These are phyloP conservation scores for Hyles lineata DNA, from an alignment of 2,888 invertebrate species.

Conservation along the genomic window DNA sequence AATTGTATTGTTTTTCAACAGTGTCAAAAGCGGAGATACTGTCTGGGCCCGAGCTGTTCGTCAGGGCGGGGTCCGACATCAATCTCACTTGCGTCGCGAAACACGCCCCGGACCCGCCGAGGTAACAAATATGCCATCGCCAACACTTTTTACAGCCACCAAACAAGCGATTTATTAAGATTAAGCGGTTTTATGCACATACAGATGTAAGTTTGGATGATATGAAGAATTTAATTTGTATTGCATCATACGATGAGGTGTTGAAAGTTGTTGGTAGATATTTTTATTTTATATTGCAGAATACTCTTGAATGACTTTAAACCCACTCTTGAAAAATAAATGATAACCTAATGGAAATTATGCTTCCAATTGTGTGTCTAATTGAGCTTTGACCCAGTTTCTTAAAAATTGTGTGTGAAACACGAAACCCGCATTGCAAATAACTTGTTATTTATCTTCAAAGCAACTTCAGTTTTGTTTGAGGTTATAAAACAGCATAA, in stretches of 20 bases:
- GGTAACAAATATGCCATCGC: slow-evolving; percentile 79
- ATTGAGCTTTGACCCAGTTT: no score
- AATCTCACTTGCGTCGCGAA: slow-evolving; percentile 95
- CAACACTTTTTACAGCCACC: not conserved
- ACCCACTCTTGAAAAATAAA: no score
- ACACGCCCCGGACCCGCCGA: slow-evolving; percentile 92
- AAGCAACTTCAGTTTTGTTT: no score
- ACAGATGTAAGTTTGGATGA: not conserved
- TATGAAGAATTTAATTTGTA: not conserved
- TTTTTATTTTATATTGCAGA: not conserved
- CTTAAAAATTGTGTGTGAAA: no score
- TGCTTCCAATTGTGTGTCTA: no score
- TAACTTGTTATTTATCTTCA: no score
- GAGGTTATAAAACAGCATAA: not conserved
- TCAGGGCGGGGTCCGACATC: slow-evolving; percentile 95
- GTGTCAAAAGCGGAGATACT: slow-evolving; percentile 95
- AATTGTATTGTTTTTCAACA: slow-evolving; percentile 65
- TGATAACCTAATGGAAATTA: no score
- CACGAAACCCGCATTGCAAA: no score
- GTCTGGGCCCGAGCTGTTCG: slow-evolving; percentile 93
- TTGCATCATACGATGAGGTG: not conserved
- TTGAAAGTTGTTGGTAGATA: no score
- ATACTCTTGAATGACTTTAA: no score
- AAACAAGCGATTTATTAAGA: slow-evolving; percentile 19
- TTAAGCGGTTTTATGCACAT: not conserved